Conservation (phyloP, 2,888 invertebrate genomes). For the Nomada fabriciana region DNA sequence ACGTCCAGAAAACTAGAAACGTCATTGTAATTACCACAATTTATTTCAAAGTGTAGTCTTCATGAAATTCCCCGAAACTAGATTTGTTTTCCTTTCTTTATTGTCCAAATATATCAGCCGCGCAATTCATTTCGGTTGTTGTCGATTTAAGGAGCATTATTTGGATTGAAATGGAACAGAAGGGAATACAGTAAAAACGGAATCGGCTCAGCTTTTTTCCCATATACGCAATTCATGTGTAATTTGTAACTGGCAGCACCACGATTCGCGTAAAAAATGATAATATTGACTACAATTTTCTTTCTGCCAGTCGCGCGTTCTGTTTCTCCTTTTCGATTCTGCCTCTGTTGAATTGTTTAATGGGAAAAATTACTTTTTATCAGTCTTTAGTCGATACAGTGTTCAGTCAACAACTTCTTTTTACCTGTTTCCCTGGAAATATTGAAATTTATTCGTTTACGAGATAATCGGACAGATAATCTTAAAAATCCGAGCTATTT, state of each 20-base stretch:
- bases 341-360: conserved; percentile 13
- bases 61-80: conserved; percentile 10
- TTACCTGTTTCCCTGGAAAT: not conserved
- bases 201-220: not conserved
- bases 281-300: conserved; percentile 56
- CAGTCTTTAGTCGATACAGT: not conserved
- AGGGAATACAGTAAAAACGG: conserved; percentile 38
- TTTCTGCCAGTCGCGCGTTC: conserved; percentile 37
- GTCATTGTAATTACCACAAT: not conserved
- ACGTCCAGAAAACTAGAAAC: not conserved
- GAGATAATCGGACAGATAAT: no score
- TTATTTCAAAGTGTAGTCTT: not conserved
- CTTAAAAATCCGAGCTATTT: no score
- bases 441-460: not conserved
- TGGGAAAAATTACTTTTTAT: not conserved
- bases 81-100: conserved; percentile 5
- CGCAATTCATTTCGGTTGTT: conserved; percentile 49
- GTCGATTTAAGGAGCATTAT: conserved; percentile 48
- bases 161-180: conserved; percentile 47
- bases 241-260: conserved; percentile 61
- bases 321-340: not conserved
- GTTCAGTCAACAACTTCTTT: no score
- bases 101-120: conserved; percentile 37
- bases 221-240: conserved; percentile 40
- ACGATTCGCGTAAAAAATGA: conserved; percentile 49